phyloP scores from a whole-genome alignment of 1,140 invertebrate species.

The Littorina saxatilis region DNA sequence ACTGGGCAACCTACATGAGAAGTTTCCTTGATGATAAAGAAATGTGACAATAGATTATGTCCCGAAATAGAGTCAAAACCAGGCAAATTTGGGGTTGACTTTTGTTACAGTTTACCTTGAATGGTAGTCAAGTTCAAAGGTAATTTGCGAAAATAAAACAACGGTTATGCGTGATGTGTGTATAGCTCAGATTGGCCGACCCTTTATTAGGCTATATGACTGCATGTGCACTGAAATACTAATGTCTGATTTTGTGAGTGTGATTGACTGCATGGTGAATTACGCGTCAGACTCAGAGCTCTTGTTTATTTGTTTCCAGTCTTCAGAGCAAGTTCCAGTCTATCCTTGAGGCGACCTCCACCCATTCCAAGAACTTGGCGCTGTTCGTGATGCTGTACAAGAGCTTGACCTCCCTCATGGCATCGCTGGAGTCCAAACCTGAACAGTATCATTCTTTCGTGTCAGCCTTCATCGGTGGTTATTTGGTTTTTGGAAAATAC shows the following conservation, averaged over 20 bases:
- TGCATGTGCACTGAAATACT: neutral
- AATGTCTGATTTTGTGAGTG: neutral
- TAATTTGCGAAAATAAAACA: no score
- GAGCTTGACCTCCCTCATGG: slow-evolving; percentile 67
- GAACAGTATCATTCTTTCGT: slow-evolving; percentile 74
- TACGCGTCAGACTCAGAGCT: neutral
- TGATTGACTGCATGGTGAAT: neutral
- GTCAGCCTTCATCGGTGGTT: slow-evolving; percentile 77
- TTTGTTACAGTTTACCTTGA: no score
- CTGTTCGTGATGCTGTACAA: slow-evolving; percentile 77
- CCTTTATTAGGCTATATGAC: neutral
- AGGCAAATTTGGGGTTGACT: no score
- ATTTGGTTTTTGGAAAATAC: slow-evolving; percentile 77
- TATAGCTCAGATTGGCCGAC: no score
- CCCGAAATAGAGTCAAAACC: no score
- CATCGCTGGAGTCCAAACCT: slow-evolving; percentile 55
- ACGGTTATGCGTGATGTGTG: no score
- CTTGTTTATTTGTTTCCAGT: slow-evolving; percentile 61
- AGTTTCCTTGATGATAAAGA: no score
- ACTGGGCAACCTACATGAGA: no score
- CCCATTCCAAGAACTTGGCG: slow-evolving; percentile 78
- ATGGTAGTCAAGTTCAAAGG: no score
- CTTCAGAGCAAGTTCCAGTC: slow-evolving; percentile 72
- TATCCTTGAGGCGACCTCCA: slow-evolving; percentile 76
- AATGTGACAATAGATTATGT: no score